phyloP scores from a whole-genome alignment of 2,888 invertebrate species.

The Scaeva pyrastri region DNA sequence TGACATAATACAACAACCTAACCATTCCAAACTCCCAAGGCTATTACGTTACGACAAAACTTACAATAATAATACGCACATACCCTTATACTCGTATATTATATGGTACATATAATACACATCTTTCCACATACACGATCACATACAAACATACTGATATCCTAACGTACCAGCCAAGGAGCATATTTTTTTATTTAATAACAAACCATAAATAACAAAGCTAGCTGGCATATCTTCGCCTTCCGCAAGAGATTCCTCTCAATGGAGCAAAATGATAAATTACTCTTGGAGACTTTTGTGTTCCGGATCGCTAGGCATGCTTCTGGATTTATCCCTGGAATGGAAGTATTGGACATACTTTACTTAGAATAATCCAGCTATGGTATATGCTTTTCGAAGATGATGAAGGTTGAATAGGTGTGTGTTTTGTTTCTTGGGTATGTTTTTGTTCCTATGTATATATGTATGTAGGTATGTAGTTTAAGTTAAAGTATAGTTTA shows the following conservation, averaged over 20 bases:
- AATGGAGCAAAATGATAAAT: slow-evolving; percentile 72
- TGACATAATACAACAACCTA: slow-evolving; percentile 2
- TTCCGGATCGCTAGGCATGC: slow-evolving; percentile 74
- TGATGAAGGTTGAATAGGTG: slow-evolving; percentile 34
- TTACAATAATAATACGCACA: slow-evolving; percentile 18
- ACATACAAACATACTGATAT: background rate
- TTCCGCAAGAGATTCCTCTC: slow-evolving; percentile 74
- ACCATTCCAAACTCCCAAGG: slow-evolving; percentile 1
- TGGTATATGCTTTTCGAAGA: slow-evolving; percentile 22
- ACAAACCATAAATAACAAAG: slow-evolving; percentile 82
- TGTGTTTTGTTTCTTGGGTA: slow-evolving; percentile 41
- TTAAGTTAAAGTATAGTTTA: too few relatives aligned
- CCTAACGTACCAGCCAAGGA: slow-evolving; percentile 17
- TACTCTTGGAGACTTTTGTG: slow-evolving; percentile 73
- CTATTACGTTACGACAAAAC: background rate
- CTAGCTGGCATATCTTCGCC: slow-evolving; percentile 74
- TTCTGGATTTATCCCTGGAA: slow-evolving; percentile 62
- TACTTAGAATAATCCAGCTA: slow-evolving; percentile 55
- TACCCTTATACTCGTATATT: too few relatives aligned
- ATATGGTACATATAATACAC: too few relatives aligned
- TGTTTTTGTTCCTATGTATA: slow-evolving; percentile 5
- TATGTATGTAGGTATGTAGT: too few relatives aligned
- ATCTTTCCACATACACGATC: slow-evolving; percentile 8
- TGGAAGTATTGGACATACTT: slow-evolving; percentile 56
- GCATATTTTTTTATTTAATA: slow-evolving; percentile 78